Base-by-base conservation (phyloP, 2,797 vertebrate genomes). In the Cuniculus paca region DNA sequence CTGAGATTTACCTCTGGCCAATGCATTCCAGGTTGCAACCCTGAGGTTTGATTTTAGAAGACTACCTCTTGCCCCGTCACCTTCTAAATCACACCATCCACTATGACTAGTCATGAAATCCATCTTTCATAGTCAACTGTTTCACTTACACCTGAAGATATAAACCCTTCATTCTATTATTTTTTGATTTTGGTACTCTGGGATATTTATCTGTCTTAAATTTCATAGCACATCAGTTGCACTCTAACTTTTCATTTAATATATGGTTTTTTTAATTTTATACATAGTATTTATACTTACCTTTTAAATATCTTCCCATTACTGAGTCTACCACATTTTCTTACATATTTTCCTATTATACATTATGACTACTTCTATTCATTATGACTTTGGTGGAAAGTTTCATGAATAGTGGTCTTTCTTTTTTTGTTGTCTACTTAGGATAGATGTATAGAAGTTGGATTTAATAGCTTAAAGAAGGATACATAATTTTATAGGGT, bases 351-450 rank as follows among this genome's bases (percentile, higher is more conserved):
- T 52, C 58, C 8, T 78, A 87, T 26, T 79, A 68, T 3, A 75
- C 17, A 81, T 72, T 52, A 81, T 85, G 26, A 58, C 45, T 90
- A 80, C 8, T 91, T 95, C 45, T 80, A 68, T 74, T 94, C 16
- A 36, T 87, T 89, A 45, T 6, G 74, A 8, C 24, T 91, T 83
- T 70, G 39, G 19, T 81, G 50, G 84, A 78, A 22, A 95, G 6
- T 72, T 81, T 93, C 20, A 88, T 31, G 54, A 95, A 58, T 56
- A 88, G 1, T 20, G 28, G 31, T 83, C 17, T 88, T 89, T 81
- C 39, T 13, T 63, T 84, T 86, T 42, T 75, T 12, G 63, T 90
- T 85, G 84, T 93, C 80, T 97, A 22, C 72, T 91, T 75, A 87
- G 52, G 19, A 70, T 82, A 85, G 7, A 82, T 54, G 5, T 72